Base-by-base conservation (phyloP, 1,140 invertebrate genomes). In the Trialeurodes vaporariorum region DNA sequence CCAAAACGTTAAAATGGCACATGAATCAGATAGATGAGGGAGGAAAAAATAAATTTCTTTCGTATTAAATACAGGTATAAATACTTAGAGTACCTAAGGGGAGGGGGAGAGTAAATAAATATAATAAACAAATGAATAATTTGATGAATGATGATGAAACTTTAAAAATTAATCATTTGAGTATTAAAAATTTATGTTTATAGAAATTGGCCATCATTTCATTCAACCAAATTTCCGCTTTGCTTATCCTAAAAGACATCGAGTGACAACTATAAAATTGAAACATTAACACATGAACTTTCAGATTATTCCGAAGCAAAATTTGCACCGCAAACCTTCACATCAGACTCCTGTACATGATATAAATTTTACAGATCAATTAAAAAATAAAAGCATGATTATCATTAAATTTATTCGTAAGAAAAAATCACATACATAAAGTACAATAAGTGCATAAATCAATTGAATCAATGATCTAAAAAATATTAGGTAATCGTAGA, bases 351-450 rank as follows among this genome's bases (percentile, higher is more conserved):
- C 34, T 49, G 34, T 49, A 49, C 34, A 49, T 17, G 17, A n/a
- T n/a, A n/a, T n/a, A 49, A 49, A 49, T 49, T 49, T 49, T 49
- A 49, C 34, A 49, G 34, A 49, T 49, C 34, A 49, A 49, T 49
- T 9, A 49, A 49, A 49, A 49, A 49, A 49, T 9, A 49, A 49
- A 49, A 49, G 34, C 34, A 49, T 49, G 34, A 49, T 49, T 49
- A 49, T 49, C 34, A 49, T 49, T 49, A 49, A 49, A n/a, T n/a
- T n/a, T 49, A 17, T 17, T 49, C 34, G 5, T 5, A 49, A 9
- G 17, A 49, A 17, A 49, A 49, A 49, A 49, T 49, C 34, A 49
- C 34, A 49, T 49, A 49, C 34, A 49, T 9, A 49, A 9, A 49
- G 34, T 49, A 49, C 34, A 49, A 49, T 49, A 9, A 49, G 34